Conservation (phyloP, 1,140 invertebrate genomes). For the Hycleus cichorii region DNA sequence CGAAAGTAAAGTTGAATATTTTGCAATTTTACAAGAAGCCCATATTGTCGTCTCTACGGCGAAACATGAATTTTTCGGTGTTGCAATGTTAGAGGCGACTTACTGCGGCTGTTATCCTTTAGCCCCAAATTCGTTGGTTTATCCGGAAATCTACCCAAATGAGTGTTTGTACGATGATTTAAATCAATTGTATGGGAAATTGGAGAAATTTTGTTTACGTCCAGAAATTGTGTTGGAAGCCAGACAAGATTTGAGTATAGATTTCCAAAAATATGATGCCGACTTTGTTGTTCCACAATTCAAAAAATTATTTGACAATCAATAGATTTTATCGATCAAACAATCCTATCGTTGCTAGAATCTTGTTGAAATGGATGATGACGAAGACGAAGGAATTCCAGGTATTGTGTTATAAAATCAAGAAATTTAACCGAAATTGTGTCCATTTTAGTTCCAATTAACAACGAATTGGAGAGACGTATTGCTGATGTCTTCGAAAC, state of each 20-base stretch:
- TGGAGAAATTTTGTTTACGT: slow-evolving; percentile 44
- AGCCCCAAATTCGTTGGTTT: slow-evolving; percentile 60
- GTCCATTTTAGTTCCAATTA: slow-evolving; percentile 29
- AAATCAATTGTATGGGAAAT: slow-evolving; percentile 47
- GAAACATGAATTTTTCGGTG: slow-evolving; percentile 69
- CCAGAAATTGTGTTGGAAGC: slow-evolving; percentile 36
- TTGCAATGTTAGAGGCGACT: slow-evolving; percentile 67
- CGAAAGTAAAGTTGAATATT: slow-evolving; percentile 51
- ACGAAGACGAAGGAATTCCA: slow-evolving; percentile 22
- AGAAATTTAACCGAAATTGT: background rate
- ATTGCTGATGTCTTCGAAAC: slow-evolving; percentile 83
- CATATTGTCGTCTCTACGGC: slow-evolving; percentile 69
- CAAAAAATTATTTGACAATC: slow-evolving; percentile 14
- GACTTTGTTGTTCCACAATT: slow-evolving; percentile 17
- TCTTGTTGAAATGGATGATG: slow-evolving; percentile 14
- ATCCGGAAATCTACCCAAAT: slow-evolving; percentile 65
- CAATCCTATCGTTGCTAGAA: background rate
- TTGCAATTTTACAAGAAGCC: slow-evolving; percentile 45
- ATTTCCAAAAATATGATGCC: slow-evolving; percentile 25
- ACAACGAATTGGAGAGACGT: slow-evolving; percentile 60
- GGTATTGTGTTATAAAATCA: slow-evolving; percentile 3
- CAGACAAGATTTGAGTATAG: slow-evolving; percentile 33
- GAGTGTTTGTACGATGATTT: slow-evolving; percentile 53
- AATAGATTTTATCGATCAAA: background rate
- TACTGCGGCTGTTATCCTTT: slow-evolving; percentile 61